Conservation (phyloP, 2,888 invertebrate species). For the Clitarchus hookeri region DNA sequence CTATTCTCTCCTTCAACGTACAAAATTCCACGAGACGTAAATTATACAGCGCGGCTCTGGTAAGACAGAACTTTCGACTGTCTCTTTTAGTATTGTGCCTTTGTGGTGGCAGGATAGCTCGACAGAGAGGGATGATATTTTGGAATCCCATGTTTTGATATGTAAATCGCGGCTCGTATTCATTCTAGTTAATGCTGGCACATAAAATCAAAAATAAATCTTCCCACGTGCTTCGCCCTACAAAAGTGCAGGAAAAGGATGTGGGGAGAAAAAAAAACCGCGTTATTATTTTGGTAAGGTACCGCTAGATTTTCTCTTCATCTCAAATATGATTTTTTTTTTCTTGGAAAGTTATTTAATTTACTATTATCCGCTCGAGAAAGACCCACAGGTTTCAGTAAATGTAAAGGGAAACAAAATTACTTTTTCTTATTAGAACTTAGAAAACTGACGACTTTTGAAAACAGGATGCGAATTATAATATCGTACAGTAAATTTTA, state of each 20-base stretch:
- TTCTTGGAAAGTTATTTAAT: too few species aligned
- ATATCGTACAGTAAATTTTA: too few species aligned
- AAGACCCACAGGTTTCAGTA: too few species aligned
- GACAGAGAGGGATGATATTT: background rate
- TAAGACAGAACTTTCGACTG: background rate
- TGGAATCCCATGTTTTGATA: background rate
- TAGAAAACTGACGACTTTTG: too few species aligned
- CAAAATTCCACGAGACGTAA: background rate
- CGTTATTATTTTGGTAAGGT: background rate
- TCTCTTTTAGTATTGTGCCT: background rate
- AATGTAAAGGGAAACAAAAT: too few species aligned
- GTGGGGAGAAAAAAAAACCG: background rate
- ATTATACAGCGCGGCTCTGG: conserved; percentile 6
- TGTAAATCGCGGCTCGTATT: background rate
- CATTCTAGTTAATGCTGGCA: background rate
- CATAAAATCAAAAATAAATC: conserved; percentile 5
- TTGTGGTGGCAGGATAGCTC: background rate
- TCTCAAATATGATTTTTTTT: too few species aligned
- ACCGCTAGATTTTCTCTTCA: background rate
- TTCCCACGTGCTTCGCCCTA: background rate
- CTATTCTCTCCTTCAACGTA: background rate
- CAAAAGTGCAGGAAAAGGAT: background rate
- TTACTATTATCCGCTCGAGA: too few species aligned
- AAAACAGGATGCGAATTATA: too few species aligned
- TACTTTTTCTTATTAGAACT: too few species aligned